Evolutionary conservation across 1,140 invertebrate genomes (phyloP), one percentile per base, ranked within the genome.

Genomic region (fruit fly (Drosophila melanogaster)): DNA sequence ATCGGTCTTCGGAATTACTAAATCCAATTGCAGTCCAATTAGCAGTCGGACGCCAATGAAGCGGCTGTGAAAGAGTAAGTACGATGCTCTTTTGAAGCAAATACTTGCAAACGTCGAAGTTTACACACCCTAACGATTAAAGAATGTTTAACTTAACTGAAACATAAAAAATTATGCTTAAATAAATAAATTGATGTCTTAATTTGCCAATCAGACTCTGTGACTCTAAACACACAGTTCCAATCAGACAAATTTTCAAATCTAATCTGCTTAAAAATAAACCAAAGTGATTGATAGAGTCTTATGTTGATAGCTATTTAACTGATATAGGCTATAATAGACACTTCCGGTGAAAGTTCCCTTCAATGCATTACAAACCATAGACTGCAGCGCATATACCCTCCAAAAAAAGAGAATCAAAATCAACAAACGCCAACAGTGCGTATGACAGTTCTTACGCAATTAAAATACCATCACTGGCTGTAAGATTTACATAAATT

Each of bases 381-480:
- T 0, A 3, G 3, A 15, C 0, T 6, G n/a, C 26, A 33, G 12
- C 24, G 12, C 3, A n/a, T 26, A 15, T 11, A 17, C 47, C 8
- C n/a, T 4, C 1, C 11, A 3, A 2, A 15, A 3, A 2, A 15
- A 50, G 47, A 12, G 47, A 33, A 49, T 72, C 17, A n/a, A 41
- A 44, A 51, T 17, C 14, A 41, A 33, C 24, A 33, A n/a, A 33
- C 59, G 59, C 33, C 24, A 38, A 51, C 35, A 33, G 19, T 62
- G 57, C 50, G 70, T 64, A 47, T 77, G 76, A 77, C 46, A 67
- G 76, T 80, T 70, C 71, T 87, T 89, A 87, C 78, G 84, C 83
- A 87, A 87, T 89, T 72, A 54, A 46, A 54, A 53, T 53, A 47
- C 8, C 33, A 46, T 51, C 50, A 46, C 55, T 66, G 64, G 22